These are phyloP conservation scores for Mamestra configurata DNA, from an alignment of 1,140 invertebrate genomes.

Conservation along the genomic window DNA sequence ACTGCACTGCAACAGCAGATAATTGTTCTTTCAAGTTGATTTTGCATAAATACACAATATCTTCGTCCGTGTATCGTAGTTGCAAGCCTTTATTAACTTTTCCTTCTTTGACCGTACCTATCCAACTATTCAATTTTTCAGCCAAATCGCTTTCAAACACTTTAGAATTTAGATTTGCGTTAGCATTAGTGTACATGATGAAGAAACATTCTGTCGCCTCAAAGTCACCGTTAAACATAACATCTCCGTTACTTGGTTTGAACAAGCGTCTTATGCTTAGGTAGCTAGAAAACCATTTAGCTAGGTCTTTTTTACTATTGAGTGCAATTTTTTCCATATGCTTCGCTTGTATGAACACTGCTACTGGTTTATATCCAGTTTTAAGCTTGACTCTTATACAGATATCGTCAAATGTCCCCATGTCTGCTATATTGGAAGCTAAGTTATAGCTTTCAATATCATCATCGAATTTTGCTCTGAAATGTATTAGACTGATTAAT, in stretches of 20 bases:
- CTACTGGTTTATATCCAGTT: background rate
- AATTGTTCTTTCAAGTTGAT: no score
- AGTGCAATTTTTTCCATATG: background rate
- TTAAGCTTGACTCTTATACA: slow-evolving; percentile 9
- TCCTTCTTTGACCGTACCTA: slow-evolving; percentile 6
- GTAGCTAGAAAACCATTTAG: background rate
- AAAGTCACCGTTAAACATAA: background rate
- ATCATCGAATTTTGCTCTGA: slow-evolving; percentile 1
- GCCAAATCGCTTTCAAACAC: background rate
- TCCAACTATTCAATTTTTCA: background rate
- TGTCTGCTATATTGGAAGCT: slow-evolving; percentile 22
- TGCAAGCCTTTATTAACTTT: no score
- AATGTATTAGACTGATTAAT: slow-evolving; percentile 1
- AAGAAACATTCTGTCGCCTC: background rate
- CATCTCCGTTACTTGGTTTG: background rate
- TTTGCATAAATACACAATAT: no score
- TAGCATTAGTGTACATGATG: slow-evolving; percentile 6
- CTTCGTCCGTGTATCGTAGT: no score
- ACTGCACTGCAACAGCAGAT: no score
- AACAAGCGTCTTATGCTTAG: background rate
- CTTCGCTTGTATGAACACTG: slow-evolving; percentile 16
- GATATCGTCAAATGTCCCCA: slow-evolving; percentile 25
- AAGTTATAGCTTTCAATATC: slow-evolving; percentile 1
- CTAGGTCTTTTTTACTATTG: background rate
- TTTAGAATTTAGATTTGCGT: background rate